Conservation (phyloP, 2,888 invertebrate genomes). For the Stomorhina lunata region DNA sequence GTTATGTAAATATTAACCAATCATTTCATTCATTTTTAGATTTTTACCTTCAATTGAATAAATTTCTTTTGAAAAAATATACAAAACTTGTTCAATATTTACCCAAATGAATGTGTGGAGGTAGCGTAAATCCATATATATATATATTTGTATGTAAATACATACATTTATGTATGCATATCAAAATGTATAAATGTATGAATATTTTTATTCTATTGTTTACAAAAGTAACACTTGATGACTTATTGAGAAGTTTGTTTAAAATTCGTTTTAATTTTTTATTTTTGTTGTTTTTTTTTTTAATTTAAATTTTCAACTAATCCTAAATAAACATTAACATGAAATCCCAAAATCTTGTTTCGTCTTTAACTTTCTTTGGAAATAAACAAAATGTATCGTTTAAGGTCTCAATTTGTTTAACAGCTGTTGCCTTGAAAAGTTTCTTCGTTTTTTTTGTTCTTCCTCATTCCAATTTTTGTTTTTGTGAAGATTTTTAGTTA, state of each 20-base stretch:
- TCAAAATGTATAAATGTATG: background rate
- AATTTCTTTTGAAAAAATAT: too few species aligned
- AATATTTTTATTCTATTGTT: background rate
- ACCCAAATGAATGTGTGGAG: background rate
- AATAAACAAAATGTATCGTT: slow-evolving; percentile 7
- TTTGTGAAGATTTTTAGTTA: slow-evolving; percentile 4
- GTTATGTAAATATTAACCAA: slow-evolving; percentile 34
- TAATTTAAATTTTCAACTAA: slow-evolving; percentile 26
- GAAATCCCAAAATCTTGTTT: background rate
- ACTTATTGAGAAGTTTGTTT: slow-evolving; percentile 16
- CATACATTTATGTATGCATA: background rate
- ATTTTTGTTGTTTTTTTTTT: background rate
- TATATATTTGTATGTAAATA: background rate
- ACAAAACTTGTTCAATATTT: too few species aligned
- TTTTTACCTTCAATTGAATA: slow-evolving; percentile 14
- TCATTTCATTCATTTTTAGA: slow-evolving; percentile 5
- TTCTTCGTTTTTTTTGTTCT: background rate
- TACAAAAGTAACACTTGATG: slow-evolving; percentile 20
- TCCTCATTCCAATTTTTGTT: background rate
- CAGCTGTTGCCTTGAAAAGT: slow-evolving; percentile 45
- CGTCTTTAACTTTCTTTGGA: background rate
- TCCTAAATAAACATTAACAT: slow-evolving; percentile 42
- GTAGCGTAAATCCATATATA: background rate
- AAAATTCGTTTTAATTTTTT: background rate
- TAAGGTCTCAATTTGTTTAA: slow-evolving; percentile 30